A percentile compares a stretch with the other conserved stretches of the same genome.
These are phyloP conservation scores for Leptopilina boulardi DNA, from an alignment of 1,140 invertebrate species.

Conservation along the genomic window DNA sequence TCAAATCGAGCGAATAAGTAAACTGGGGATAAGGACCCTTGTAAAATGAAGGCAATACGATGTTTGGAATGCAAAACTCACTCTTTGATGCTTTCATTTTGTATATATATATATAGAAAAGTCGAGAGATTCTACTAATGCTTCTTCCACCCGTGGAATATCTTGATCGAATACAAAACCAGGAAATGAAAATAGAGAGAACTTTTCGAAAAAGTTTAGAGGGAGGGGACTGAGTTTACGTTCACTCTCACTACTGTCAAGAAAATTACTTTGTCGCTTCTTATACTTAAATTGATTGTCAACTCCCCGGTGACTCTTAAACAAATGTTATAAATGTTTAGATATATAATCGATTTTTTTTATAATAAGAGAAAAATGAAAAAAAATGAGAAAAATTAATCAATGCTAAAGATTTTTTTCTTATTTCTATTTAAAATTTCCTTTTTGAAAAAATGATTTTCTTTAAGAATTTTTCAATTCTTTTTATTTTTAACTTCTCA, in stretches of 20 bases:
- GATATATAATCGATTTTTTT: not conserved
- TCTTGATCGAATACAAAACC: conserved; percentile 21
- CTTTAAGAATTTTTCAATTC: too few relatives aligned
- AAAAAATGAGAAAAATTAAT: too few relatives aligned
- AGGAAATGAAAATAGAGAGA: conserved; percentile 16
- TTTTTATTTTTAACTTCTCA: too few relatives aligned
- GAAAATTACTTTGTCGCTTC: conserved; percentile 3
- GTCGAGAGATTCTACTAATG: conserved; percentile 4
- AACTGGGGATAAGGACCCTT: not conserved
- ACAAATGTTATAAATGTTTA: not conserved
- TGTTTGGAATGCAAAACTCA: conserved; percentile 13
- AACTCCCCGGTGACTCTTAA: not conserved
- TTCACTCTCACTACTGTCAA: not conserved
- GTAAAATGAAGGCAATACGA: not conserved
- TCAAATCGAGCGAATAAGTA: conserved; percentile 7
- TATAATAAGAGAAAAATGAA: too few relatives aligned
- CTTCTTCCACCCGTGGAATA: not conserved
- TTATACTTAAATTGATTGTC: not conserved
- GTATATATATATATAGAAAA: too few relatives aligned
- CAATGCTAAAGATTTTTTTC: too few relatives aligned
- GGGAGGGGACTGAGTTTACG: not conserved
- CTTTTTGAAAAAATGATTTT: too few relatives aligned
- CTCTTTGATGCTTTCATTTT: conserved; percentile 26
- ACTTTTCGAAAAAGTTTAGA: not conserved
- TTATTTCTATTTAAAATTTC: too few relatives aligned